A percentile compares a stretch with the other conserved stretches of the same genome.
These are phyloP conservation scores for Pedicia rivosa DNA, from an alignment of 2,888 invertebrate species.

Conservation along the genomic window DNA sequence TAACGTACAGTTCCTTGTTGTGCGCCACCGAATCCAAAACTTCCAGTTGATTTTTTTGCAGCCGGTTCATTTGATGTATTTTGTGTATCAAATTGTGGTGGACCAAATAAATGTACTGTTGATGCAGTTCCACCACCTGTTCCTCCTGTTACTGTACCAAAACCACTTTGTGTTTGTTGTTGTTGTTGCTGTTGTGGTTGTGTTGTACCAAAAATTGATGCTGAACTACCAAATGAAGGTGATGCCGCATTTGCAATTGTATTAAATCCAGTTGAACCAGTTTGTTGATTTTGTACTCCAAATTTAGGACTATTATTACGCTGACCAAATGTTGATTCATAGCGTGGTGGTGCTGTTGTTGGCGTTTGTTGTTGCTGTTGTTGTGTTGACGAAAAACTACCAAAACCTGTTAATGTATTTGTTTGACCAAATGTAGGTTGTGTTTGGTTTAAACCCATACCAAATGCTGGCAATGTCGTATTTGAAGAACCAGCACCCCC, in stretches of 20 bases:
- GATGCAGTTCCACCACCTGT: background rate
- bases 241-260: conserved; percentile 15
- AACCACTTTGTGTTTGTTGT: background rate
- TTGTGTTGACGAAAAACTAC: conserved; percentile 8
- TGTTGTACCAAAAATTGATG: conserved; percentile 14
- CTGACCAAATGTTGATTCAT: too few relatives aligned
- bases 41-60: background rate
- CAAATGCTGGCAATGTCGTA: conserved; percentile 13
- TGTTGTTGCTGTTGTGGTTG: conserved; percentile 13
- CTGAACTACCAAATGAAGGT: conserved; percentile 13
- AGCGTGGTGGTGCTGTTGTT: too few relatives aligned
- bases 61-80: background rate
- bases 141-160: background rate
- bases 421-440: background rate
- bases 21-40: background rate
- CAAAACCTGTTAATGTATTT: conserved; percentile 8
- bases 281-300: background rate
- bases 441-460: too few relatives aligned
- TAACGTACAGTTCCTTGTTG: too few relatives aligned
- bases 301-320: conserved; percentile 3
- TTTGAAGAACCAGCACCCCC: conserved; percentile 1
- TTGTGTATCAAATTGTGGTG: background rate
- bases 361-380: conserved; percentile 9
- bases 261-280: background rate
- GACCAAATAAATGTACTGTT: background rate